Evolutionary conservation across 2,888 invertebrate genomes (phyloP), one percentile per base, ranked within the genome.

Genomic region (Ectropis crepuscularia): DNA sequence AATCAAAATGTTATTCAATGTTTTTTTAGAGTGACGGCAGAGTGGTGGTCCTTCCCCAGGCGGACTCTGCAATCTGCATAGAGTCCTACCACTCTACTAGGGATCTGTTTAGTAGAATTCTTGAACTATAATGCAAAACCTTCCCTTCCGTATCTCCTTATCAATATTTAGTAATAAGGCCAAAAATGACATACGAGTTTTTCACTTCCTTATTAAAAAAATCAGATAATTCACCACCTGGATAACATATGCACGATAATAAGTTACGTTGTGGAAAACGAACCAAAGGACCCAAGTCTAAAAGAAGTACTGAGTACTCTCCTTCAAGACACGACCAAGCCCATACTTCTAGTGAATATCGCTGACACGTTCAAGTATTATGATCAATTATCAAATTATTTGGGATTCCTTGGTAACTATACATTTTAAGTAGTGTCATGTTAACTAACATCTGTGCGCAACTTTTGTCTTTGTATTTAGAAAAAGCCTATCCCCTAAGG

Each of bases 371-470:
- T 78, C 16, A 80, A 73, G 7, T 75, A 83, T 63, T 83, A 83
- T 61, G 75, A 79, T 0, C 63, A 53, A 0, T 73, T 91, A 6
- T 67, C 71, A 12, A 61, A 81, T 59, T 90, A 80, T 65, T 68
- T 90, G 5, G 83, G 83, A 41, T 89, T 82, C 72, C 60, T 91
- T 49, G 87, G 92, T 90, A 62, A 79, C 79, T 55, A 43, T 8
- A 41, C 10, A 41, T 41, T 10, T 9, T 7, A 41, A 8, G 4
- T 28, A 28, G 16, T 28, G 16, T 28, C 4, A 28, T 2, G 16
- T 28, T 28, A 28, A 28, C 16, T 28, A 28, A 4, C 1, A 28
- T 28, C 16, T 28, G 16, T 7, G 41, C 41, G 8, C 41, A 8
- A 7, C 41, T 41, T 41, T 41, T 41, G 39, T 41, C 41, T 41